A percentile compares a stretch with the other conserved stretches of the same genome.
phyloP scores from a whole-genome alignment of 1,140 invertebrate species.

The Schlechtendalia chinensis region DNA sequence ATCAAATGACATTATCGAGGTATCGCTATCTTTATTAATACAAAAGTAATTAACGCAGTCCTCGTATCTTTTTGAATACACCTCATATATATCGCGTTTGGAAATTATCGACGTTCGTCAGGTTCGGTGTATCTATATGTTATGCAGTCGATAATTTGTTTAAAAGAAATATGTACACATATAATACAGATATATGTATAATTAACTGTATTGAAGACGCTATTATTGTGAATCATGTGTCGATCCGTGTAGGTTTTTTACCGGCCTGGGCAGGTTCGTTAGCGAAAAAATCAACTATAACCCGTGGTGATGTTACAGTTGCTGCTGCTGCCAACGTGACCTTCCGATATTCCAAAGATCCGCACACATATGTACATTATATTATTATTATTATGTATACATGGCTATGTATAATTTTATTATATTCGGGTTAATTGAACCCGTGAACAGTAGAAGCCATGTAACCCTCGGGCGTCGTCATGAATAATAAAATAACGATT shows the following conservation, averaged over 20 bases:
- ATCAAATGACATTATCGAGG: too few relatives aligned
- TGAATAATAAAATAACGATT: conserved; percentile 42
- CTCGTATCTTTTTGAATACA: too few relatives aligned
- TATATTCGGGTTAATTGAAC: conserved; percentile 41
- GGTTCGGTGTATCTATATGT: too few relatives aligned
- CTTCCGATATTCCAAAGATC: conserved; percentile 12
- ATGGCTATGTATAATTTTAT: not conserved
- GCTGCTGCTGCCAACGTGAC: not conserved
- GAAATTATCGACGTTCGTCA: too few relatives aligned
- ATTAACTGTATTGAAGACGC: not conserved
- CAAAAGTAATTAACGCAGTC: too few relatives aligned
- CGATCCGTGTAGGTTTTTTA: conserved; percentile 13
- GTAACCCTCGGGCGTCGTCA: conserved; percentile 19
- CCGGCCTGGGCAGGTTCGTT: not conserved
- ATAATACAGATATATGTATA: too few relatives aligned
- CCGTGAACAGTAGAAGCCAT: conserved; percentile 28
- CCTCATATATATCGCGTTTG: too few relatives aligned
- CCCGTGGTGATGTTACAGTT: not conserved
- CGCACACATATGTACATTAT: not conserved
- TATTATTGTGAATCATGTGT: not conserved
- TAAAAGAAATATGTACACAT: too few relatives aligned
- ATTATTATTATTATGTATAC: too few relatives aligned
- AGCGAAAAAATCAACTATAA: conserved; percentile 7
- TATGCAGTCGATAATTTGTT: too few relatives aligned
- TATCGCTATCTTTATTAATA: too few relatives aligned